Evolutionary conservation across 2,888 invertebrate species (phyloP).

Genomic region (Melieria crassipennis): DNA sequence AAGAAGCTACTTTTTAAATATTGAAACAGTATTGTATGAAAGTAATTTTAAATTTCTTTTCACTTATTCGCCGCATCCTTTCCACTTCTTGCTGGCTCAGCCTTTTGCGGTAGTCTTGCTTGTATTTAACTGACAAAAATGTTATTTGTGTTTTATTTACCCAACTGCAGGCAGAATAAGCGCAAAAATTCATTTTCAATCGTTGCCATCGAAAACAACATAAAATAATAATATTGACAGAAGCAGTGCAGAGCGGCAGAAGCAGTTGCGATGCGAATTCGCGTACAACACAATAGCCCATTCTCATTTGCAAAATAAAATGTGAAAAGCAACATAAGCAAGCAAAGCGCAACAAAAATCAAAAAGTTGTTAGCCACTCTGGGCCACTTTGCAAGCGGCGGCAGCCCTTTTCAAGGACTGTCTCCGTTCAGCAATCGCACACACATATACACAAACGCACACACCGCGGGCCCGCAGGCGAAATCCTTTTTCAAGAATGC

Average conservation of each 20-base stretch:
- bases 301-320: neutral
- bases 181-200: constrained; percentile 30
- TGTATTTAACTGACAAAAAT: no score
- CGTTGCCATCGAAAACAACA: constrained; percentile 24
- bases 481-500: no score
- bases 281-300: no score
- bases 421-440: neutral
- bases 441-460: neutral
- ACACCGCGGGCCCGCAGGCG: neutral
- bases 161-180: constrained; percentile 10
- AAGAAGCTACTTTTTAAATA: no score
- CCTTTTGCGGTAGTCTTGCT: no score
- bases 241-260: neutral
- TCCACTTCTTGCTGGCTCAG: no score
- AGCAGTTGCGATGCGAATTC: no score
- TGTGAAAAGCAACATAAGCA: neutral
- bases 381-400: neutral
- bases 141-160: no score
- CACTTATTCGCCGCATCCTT: no score
- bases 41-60: no score
- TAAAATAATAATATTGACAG: constrained; percentile 5
- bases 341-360: constrained; percentile 3
- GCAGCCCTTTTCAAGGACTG: constrained; percentile 14
- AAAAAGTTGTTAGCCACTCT: constrained; percentile 2
- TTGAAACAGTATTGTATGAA: no score